phyloP scores from a whole-genome alignment of 2,113 vertebrate species.

The Hemichromis elongatus region DNA sequence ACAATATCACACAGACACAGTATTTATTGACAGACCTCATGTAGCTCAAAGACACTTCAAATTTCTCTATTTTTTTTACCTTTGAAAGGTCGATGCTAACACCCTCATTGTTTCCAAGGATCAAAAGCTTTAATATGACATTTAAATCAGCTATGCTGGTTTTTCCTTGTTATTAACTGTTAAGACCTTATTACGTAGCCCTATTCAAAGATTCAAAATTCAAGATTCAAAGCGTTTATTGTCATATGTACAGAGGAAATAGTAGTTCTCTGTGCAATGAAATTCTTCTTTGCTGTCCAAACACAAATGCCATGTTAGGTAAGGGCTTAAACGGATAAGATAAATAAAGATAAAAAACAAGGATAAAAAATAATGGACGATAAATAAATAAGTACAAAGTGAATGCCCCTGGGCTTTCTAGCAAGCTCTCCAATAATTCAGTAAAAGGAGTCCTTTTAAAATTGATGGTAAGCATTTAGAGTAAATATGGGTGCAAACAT shows the following conservation, averaged over 20 bases:
- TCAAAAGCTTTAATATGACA: constrained; percentile 26
- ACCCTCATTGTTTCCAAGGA: neutral
- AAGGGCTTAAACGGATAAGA: too few species aligned
- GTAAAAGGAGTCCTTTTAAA: constrained; percentile 45
- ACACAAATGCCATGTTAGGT: too few species aligned
- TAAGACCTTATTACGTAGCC: constrained; percentile 51
- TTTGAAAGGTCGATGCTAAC: neutral
- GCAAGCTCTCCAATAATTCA: constrained; percentile 22
- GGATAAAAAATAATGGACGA: too few species aligned
- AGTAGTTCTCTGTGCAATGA: too few species aligned
- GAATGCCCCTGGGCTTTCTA: constrained; percentile 15
- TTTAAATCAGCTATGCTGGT: constrained; percentile 62
- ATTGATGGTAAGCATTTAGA: constrained; percentile 37
- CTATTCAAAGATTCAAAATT: too few species aligned
- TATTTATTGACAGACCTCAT: neutral
- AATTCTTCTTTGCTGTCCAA: too few species aligned
- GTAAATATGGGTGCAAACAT: constrained; percentile 42
- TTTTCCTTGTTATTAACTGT: constrained; percentile 69
- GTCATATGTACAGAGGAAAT: too few species aligned
- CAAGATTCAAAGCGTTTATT: too few species aligned
- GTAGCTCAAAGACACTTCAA: neutral
- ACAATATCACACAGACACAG: neutral
- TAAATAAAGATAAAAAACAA: too few species aligned
- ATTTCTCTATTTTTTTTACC: neutral
- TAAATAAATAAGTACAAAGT: too few species aligned